Conservation (phyloP, 2,113 vertebrate genomes). For the Triplophysa siluroides region DNA sequence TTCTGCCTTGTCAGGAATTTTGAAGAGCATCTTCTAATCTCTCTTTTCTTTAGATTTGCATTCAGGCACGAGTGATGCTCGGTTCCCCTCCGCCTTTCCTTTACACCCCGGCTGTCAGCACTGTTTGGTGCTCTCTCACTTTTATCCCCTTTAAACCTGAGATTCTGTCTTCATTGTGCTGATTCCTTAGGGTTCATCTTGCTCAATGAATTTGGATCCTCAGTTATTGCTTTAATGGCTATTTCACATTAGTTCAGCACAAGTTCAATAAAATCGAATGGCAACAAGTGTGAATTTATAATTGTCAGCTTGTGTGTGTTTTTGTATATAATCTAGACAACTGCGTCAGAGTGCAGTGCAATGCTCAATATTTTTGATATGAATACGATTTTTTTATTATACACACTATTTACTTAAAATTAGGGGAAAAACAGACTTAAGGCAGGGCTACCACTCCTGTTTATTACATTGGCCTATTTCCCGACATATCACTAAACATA, state of each 20-base stretch:
- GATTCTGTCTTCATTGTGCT: conserved; percentile 44
- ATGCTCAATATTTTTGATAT: too few species aligned
- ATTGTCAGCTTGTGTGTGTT: too few species aligned
- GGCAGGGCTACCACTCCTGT: not conserved
- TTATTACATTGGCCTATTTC: not conserved
- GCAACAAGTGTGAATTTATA: not conserved
- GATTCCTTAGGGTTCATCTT: conserved; percentile 31
- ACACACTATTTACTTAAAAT: not conserved
- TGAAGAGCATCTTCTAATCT: conserved; percentile 59
- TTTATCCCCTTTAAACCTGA: conserved; percentile 46
- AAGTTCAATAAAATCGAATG: not conserved
- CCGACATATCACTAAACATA: not conserved
- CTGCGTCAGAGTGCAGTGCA: too few species aligned
- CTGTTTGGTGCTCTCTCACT: conserved; percentile 38
- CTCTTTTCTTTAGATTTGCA: conserved; percentile 53
- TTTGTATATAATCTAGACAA: too few species aligned
- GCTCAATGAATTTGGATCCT: not conserved
- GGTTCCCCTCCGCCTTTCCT: conserved; percentile 10
- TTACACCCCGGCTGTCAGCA: conserved; percentile 34
- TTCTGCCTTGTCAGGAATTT: conserved; percentile 57
- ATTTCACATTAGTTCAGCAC: not conserved
- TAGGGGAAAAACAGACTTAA: not conserved
- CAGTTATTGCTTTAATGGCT: not conserved
- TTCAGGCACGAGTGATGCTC: conserved; percentile 42
- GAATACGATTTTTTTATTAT: not conserved